These are phyloP conservation scores for Tetranychus truncatus DNA, from an alignment of 2,888 invertebrate genomes.

Conservation along the genomic window DNA sequence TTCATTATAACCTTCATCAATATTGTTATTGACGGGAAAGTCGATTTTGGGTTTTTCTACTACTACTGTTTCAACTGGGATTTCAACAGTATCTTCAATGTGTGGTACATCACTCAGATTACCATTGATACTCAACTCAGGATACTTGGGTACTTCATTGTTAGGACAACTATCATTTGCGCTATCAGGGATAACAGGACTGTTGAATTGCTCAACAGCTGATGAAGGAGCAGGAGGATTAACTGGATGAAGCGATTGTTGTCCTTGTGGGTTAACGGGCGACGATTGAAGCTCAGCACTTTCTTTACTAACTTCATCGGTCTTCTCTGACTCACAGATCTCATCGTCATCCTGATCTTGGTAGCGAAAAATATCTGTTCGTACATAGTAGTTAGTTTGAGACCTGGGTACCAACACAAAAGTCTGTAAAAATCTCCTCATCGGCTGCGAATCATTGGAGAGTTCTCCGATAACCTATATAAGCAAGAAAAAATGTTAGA, in stretches of 20 bases:
- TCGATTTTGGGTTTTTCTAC: constrained; percentile 5
- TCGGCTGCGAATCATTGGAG: constrained; percentile 84
- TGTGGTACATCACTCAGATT: not conserved
- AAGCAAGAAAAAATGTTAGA: constrained; percentile 24
- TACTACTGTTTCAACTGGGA: not conserved
- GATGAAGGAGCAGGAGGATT: not conserved
- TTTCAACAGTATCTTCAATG: not conserved
- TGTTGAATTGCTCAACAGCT: not conserved
- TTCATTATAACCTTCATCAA: constrained; percentile 9
- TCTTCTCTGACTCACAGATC: constrained; percentile 21
- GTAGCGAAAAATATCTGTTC: constrained; percentile 96
- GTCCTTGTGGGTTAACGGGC: not conserved
- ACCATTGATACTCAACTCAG: not conserved
- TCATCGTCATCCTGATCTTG: constrained; percentile 59
- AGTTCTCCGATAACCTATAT: constrained; percentile 73
- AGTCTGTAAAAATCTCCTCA: constrained; percentile 94
- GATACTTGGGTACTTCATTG: not conserved
- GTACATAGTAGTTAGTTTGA: constrained; percentile 93
- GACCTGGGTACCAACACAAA: constrained; percentile 87
- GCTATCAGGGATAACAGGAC: not conserved
- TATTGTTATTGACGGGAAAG: not conserved
- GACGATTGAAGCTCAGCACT: constrained; percentile 1
- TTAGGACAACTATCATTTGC: not conserved
- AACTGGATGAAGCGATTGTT: not conserved
- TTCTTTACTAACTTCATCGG: constrained; percentile 11